Evolutionary conservation across 2,888 invertebrate species (phyloP), one percentile per base, ranked within the genome.

Genomic region (Glaucopsyche alexis): DNA sequence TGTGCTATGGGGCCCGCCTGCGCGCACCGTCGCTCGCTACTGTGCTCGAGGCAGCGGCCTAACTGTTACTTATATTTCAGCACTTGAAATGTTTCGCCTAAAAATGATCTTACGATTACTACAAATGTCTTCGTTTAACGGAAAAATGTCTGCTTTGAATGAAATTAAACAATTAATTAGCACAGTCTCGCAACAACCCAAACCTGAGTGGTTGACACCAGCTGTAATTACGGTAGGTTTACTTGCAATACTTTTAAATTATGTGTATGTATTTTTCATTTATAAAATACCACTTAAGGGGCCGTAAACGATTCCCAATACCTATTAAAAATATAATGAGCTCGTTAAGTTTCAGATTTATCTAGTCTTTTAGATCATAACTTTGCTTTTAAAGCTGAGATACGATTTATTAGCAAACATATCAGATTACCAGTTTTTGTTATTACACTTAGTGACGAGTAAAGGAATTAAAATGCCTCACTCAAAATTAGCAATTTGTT

Each of bases 101-200:
- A 98, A 98, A 94, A 98, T 99, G 97, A 98, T 99, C 83, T 94
- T 99, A 80, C 89, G 98, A 85, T 95, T 98, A 82, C 92, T 99
- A 78, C 98, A 98, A 94, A 98, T 99, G 87, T 98, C 99, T 40
- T 99, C 99, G 72, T 99, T 99, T 87, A 99, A 99, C 92, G 99
- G 99, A 52, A 99, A 99, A 94, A 99, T 99, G 99, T 99, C 99
- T 83, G 99, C 99, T 38, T 93, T 99, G 77, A 99, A 99, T 88
- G 99, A 99, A 94, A 98, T 99, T 74, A 99, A 99, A 91, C 99
- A 99, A 94, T 97, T 99, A 71, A 97, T 98, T 78, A 96, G 97
- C 75, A 96, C 97, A 81, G 98, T 98, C 75, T 96, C 97, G 74
- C 98, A 97, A 86, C 98, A 97, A 89, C 96, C 97, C 7, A 97